phyloP scores from a whole-genome alignment of 2,113 vertebrate species.

The Rhinogobius similis region DNA sequence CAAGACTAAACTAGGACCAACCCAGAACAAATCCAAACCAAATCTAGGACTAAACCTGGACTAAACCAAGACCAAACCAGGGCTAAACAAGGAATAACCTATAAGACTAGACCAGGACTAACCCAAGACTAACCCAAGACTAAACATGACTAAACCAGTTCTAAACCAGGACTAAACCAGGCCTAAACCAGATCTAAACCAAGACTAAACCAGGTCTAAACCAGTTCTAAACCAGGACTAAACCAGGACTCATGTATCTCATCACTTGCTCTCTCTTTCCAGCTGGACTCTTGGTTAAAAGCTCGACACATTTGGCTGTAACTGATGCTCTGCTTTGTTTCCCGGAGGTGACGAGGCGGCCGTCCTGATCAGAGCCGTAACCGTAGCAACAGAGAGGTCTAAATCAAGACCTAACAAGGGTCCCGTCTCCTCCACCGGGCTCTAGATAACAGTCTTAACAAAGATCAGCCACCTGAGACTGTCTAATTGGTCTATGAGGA shows the following conservation, averaged over 20 bases:
- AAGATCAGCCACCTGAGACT: not conserved
- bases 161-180: no score
- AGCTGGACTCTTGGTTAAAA: no score
- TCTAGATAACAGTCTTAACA: not conserved
- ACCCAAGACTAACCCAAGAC: no score
- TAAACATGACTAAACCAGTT: not conserved
- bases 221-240: not conserved
- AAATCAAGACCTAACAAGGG: not conserved
- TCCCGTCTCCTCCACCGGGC: not conserved
- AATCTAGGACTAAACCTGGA: no score
- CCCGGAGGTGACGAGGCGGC: not conserved
- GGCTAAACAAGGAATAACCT: not conserved
- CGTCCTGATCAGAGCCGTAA: not conserved
- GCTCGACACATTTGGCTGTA: not conserved
- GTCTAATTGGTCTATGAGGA: no score
- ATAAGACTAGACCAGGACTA: not conserved
- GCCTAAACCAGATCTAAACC: not conserved
- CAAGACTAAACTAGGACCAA: no score
- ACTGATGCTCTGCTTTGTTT: not conserved
- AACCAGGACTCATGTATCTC: not conserved
- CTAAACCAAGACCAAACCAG: no score
- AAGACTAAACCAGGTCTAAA: not conserved
- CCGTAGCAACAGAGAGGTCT: not conserved
- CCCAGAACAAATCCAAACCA: no score
- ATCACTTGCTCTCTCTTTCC: no score